These are phyloP conservation scores for Lottia gigantea DNA, from an alignment of 2,888 invertebrate genomes.

Conservation along the genomic window DNA sequence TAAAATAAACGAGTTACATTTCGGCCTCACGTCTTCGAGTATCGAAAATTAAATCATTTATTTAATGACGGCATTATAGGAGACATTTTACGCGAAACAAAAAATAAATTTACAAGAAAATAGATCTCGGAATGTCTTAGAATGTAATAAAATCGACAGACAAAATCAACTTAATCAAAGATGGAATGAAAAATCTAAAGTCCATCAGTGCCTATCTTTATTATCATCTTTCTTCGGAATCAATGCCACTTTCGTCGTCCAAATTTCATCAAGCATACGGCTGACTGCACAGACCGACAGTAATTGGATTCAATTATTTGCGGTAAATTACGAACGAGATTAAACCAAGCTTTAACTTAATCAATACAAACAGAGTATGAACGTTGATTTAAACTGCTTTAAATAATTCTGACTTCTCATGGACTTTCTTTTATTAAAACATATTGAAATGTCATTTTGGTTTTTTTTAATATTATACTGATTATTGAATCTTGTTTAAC, in stretches of 20 bases:
- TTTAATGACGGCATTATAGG: not conserved
- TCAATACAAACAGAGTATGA: not conserved
- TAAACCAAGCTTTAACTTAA: not conserved
- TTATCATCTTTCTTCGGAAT: not conserved
- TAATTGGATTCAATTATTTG: constrained; percentile 11
- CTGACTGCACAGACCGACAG: not conserved
- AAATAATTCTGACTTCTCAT: not conserved
- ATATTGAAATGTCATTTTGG: no score
- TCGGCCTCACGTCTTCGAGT: not conserved
- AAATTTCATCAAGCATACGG: constrained; percentile 6
- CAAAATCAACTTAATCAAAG: not conserved
- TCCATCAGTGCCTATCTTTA: constrained; percentile 8
- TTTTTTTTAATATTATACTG: no score
- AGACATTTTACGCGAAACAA: no score
- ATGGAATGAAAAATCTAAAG: constrained; percentile 1
- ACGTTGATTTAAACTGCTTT: not conserved
- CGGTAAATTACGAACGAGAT: not conserved
- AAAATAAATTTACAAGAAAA: not conserved
- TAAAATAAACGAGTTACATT: no score
- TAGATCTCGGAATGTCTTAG: not conserved
- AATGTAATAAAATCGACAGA: constrained; percentile 3
- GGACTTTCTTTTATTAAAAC: not conserved
- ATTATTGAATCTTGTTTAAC: no score
- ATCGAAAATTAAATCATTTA: constrained; percentile 1
- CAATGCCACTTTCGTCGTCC: not conserved